Evolutionary conservation across 92 coral and sea anemone genomes (phyloP).

Genomic region (Palythoa caribaeorum): DNA sequence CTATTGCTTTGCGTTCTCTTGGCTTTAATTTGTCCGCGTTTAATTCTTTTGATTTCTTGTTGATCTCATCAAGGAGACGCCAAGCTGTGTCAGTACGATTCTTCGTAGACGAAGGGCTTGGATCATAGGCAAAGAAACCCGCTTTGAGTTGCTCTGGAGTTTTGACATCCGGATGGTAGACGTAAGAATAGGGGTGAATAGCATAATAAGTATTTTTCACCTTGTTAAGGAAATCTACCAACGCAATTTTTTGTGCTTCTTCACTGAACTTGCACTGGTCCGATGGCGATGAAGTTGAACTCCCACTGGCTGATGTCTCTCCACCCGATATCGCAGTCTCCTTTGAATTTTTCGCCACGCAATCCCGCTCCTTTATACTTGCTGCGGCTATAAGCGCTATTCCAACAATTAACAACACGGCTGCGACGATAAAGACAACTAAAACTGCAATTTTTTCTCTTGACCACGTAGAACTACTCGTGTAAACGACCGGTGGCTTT

Average conservation of each 20-base stretch:
- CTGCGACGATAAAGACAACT: constrained; percentile 55
- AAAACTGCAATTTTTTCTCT: constrained; percentile 54
- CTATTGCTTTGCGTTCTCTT: constrained; percentile 83
- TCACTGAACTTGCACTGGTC: constrained; percentile 63
- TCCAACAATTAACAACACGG: constrained; percentile 70
- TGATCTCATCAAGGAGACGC: constrained; percentile 69
- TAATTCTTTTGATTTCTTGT: constrained; percentile 23
- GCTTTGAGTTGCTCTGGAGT: constrained; percentile 41
- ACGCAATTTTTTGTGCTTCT: constrained; percentile 76
- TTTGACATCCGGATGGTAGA: constrained; percentile 66
- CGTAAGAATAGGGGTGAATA: constrained; percentile 68
- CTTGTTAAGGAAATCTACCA: constrained; percentile 72
- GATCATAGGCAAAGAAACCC: constrained; percentile 77
- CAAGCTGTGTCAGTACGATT: constrained; percentile 78
- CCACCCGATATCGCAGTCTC: not conserved
- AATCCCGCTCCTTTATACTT: constrained; percentile 34
- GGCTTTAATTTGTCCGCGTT: constrained; percentile 62
- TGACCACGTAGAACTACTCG: constrained; percentile 41
- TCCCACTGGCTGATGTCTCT: not conserved
- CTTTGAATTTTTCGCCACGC: not conserved
- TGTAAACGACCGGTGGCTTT: not conserved
- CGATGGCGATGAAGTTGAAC: not conserved
- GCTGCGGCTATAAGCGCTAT: constrained; percentile 73
- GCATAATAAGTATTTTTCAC: constrained; percentile 68
- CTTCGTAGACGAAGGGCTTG: constrained; percentile 72